Conservation (phyloP, 2,888 invertebrate species). For the Buathra laborator region DNA sequence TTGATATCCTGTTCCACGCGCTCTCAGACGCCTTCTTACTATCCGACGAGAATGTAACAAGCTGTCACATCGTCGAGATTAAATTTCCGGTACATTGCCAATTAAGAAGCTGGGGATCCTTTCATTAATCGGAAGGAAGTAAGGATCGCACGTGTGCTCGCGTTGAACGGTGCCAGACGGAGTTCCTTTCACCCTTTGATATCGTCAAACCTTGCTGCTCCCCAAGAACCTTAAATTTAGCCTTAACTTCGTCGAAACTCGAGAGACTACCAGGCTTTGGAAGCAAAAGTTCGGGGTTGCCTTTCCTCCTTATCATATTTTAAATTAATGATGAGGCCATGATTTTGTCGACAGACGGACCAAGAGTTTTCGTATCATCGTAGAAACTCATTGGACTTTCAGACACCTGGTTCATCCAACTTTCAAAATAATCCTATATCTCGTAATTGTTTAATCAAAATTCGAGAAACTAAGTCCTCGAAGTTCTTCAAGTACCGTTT, state of each 20-base stretch:
- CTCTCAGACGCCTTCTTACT: background rate
- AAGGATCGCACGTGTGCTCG: background rate
- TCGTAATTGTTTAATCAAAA: background rate
- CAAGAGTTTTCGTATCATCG: background rate
- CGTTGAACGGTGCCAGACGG: background rate
- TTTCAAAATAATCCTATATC: background rate
- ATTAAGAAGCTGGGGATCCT: background rate
- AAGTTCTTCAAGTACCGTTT: no score
- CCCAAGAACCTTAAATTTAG: background rate
- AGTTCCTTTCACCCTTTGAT: conserved; percentile 9
- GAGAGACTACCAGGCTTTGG: background rate
- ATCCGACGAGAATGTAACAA: background rate
- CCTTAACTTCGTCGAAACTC: background rate
- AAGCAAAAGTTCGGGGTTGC: background rate
- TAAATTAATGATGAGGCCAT: conserved; percentile 7
- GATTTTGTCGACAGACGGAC: background rate
- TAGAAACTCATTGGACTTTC: background rate
- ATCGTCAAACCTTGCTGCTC: background rate
- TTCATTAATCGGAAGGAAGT: conserved; percentile 22
- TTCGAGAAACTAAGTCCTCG: background rate
- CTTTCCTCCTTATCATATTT: background rate
- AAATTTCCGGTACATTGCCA: conserved; percentile 35
- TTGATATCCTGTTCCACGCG: conserved; percentile 21
- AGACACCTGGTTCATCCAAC: background rate
- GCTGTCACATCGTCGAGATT: conserved; percentile 23